Conservation (phyloP, 1,140 invertebrate species). For the Bombus superbus region DNA sequence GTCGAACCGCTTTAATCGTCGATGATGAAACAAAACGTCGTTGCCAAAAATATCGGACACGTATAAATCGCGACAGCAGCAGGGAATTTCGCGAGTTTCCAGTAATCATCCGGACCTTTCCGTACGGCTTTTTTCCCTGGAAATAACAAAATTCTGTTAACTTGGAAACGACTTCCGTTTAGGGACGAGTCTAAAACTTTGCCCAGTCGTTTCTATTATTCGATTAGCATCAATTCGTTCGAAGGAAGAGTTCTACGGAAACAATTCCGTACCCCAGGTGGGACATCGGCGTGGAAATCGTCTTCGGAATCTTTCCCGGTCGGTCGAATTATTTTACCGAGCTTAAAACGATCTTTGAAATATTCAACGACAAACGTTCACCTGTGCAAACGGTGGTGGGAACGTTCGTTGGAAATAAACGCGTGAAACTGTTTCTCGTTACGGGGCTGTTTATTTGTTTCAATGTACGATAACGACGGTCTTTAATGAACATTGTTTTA, state of each 20-base stretch:
- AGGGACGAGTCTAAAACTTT: background rate
- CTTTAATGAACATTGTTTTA: constrained; percentile 1
- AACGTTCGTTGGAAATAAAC: background rate
- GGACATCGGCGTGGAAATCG: background rate
- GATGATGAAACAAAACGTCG: background rate
- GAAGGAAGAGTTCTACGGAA: background rate
- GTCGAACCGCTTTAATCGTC: background rate
- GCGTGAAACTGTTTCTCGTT: background rate
- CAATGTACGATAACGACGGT: background rate
- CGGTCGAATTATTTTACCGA: constrained; percentile 36
- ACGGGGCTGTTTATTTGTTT: background rate
- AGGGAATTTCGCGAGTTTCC: background rate
- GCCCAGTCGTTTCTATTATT: background rate
- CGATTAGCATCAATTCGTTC: constrained; percentile 27
- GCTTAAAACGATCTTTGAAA: constrained; percentile 24
- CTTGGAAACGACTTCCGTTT: background rate
- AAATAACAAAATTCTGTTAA: constrained; percentile 1
- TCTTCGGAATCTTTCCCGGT: background rate
- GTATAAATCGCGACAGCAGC: background rate
- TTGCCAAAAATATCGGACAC: background rate
- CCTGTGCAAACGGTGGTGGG: constrained; percentile 19
- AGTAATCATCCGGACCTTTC: background rate
- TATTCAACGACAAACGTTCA: constrained; percentile 41
- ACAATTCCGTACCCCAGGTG: background rate
- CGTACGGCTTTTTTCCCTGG: background rate